Conservation (phyloP, 2,113 vertebrate genomes). For the Mesoclemmys tuberculata region DNA sequence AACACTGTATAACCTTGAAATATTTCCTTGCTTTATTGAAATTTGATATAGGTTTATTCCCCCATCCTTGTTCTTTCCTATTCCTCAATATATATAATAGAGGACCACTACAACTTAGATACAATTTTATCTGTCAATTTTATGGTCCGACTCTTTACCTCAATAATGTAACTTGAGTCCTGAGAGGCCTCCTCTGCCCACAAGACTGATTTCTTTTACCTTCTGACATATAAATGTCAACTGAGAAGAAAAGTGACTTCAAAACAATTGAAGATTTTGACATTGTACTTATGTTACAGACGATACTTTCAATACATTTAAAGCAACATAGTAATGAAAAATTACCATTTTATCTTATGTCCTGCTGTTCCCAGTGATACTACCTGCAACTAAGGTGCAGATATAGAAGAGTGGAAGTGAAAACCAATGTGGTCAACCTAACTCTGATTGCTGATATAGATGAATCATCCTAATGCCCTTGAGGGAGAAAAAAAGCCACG, state of each 20-base stretch:
- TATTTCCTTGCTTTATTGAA: neutral
- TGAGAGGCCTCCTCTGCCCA: neutral
- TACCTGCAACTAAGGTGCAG: neutral
- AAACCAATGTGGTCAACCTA: neutral
- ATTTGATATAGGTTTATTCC: neutral
- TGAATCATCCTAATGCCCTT: neutral
- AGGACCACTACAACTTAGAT: neutral
- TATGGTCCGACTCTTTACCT: neutral
- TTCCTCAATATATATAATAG: neutral
- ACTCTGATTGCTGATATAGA: neutral
- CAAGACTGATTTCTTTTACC: neutral
- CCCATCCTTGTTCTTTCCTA: neutral
- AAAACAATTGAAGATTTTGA: neutral
- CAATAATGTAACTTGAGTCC: neutral
- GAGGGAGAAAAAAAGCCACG: neutral
- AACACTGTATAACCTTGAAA: neutral
- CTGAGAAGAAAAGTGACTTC: neutral
- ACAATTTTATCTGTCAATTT: neutral
- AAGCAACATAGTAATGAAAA: neutral
- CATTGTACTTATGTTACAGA: neutral
- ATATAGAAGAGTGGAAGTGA: neutral
- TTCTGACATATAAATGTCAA: neutral
- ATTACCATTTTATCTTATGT: neutral
- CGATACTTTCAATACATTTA: neutral
- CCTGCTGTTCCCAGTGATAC: neutral